These are phyloP conservation scores for Parochlus steinenii DNA, from an alignment of 2,888 invertebrate species.

Conservation along the genomic window DNA sequence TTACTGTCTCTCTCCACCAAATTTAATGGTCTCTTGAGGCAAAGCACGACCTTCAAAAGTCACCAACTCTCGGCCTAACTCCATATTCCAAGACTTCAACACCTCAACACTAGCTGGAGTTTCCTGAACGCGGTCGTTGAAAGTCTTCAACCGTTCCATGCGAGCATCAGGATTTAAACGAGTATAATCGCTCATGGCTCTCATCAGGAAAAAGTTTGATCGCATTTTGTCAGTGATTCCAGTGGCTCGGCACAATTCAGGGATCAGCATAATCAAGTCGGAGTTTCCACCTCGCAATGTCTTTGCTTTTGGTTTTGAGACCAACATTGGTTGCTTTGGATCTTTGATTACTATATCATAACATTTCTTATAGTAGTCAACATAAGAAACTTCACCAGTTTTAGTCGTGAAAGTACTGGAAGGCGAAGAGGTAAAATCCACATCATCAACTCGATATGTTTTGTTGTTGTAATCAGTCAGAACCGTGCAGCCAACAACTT, in stretches of 20 bases:
- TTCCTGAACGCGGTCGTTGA: constrained; percentile 42
- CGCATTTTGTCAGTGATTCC: constrained; percentile 59
- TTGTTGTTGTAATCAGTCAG: constrained; percentile 62
- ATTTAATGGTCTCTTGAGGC: constrained; percentile 44
- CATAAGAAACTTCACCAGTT: constrained; percentile 39
- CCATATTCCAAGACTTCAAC: constrained; percentile 53
- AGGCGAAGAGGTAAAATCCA: constrained; percentile 45
- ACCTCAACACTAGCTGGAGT: constrained; percentile 37
- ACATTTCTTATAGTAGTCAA: constrained; percentile 46
- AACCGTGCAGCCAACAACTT: constrained; percentile 38
- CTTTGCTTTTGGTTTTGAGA: constrained; percentile 43
- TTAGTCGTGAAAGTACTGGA: constrained; percentile 39
- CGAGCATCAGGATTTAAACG: constrained; percentile 52
- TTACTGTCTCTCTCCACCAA: constrained; percentile 26
- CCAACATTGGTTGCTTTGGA: constrained; percentile 56
- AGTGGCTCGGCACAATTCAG: constrained; percentile 72
- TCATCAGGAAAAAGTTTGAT: constrained; percentile 43
- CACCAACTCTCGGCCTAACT: constrained; percentile 44
- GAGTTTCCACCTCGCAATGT: constrained; percentile 50
- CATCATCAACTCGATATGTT: constrained; percentile 47
- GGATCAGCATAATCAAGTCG: constrained; percentile 41
- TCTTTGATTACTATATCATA: constrained; percentile 50
- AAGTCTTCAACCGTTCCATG: constrained; percentile 45
- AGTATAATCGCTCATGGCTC: constrained; percentile 53
- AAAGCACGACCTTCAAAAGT: constrained; percentile 50